phyloP scores from a whole-genome alignment of 1,140 invertebrate species.

The Drosophila sp. region DNA sequence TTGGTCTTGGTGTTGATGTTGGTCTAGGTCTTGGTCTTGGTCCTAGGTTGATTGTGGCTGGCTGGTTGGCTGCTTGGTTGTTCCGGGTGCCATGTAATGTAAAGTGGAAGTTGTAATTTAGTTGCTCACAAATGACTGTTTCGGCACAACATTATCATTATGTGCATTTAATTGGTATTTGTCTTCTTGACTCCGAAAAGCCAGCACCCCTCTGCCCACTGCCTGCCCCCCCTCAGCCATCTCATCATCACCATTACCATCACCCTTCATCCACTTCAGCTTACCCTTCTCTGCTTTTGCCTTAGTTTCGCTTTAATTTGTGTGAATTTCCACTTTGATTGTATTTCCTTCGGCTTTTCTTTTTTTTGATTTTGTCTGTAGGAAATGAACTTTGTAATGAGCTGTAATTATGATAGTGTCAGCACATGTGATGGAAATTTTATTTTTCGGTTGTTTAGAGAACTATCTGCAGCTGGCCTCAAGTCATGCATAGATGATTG shows the following conservation, averaged over 20 bases:
- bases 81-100: constrained; percentile 71
- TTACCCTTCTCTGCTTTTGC: constrained; percentile 18
- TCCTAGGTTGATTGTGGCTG: background rate
- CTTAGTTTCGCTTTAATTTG: constrained; percentile 60
- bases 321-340: constrained; percentile 62
- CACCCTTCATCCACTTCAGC: background rate
- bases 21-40: background rate
- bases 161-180: constrained; percentile 78
- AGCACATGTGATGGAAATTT: constrained; percentile 3
- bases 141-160: constrained; percentile 80
- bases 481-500: constrained; percentile 13
- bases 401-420: constrained; percentile 24
- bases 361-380: constrained; percentile 16
- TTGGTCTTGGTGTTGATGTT: constrained; percentile 21
- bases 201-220: too few relatives aligned
- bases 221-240: background rate
- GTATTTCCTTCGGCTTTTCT: constrained; percentile 27
- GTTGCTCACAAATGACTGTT: constrained; percentile 76
- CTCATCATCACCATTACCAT: constrained; percentile 9
- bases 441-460: constrained; percentile 8
- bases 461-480: constrained; percentile 8
- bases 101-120: constrained; percentile 81
- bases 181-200: constrained; percentile 51
- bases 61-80: constrained; percentile 1
- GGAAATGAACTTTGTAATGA: constrained; percentile 38